Base-by-base conservation (phyloP, 1,140 invertebrate species). In the Globodera rostochiensis region DNA sequence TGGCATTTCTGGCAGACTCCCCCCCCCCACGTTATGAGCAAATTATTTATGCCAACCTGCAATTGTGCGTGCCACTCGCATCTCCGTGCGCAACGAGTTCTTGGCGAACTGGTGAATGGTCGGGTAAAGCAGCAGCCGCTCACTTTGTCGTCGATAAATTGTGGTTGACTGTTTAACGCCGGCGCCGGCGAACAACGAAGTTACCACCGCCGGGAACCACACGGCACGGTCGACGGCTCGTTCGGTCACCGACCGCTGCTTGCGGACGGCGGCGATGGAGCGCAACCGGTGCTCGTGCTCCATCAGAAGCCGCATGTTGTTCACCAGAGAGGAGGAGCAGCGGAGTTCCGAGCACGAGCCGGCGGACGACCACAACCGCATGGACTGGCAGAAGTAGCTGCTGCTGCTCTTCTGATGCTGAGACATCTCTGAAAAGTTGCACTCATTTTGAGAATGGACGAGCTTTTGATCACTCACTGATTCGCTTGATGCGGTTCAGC, bases 41-140 rank as follows among this genome's bases (percentile, higher is more conserved):
- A 36, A 36, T 36, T 36, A 36, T 46, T 1, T 74, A 47, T n/a
- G 53, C 36, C 64, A 25, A 76, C 64, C 76, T 69, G 96, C 96
- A 78, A 98, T 92, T 0, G 96, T 98, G 25, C 96, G 95, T 74
- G 88, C 88, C 9, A 89, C 88, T 66, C 88, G 47, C 50, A 90
- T 57, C 78, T 89, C 88, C 8, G 88, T 90, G 64, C 87, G 71
- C n/a, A 79, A 73, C 64, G 66, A 86, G 67, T 45, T 81, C 11
- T 74, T 82, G 9, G 73, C 36, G 49, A 81, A 81, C 50, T 82
- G 36, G 36, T 36, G 66, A 7, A 88, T 66, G 47, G 86, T 81
- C 49, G 85, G 85, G 45, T 86, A 87, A 3, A 86, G 76, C 50
- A 87, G 57, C n/a, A 87, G 73, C 46, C 80, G 84, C 75, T 86